Evolutionary conservation across 53 echinoderm and acorn worm genomes (phyloP).

Genomic region (Actinopyga echinites): DNA sequence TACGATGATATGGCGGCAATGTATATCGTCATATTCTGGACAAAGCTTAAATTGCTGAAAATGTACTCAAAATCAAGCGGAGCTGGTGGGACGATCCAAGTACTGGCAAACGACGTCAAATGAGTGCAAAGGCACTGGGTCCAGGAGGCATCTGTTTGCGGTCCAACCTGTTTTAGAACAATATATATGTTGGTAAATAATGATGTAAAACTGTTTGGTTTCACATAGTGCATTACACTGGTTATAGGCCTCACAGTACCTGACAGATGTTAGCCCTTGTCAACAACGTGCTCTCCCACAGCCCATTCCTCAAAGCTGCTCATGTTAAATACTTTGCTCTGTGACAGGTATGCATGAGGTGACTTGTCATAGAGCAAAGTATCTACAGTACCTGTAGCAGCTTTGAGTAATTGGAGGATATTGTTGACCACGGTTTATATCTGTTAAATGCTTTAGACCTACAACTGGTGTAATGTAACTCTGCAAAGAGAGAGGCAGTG

Average conservation of each 20-base stretch:
- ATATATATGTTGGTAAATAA: not conserved
- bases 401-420: too few relatives aligned
- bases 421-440: too few relatives aligned
- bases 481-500: too few relatives aligned
- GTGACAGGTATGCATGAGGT: too few relatives aligned
- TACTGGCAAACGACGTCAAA: conserved; percentile 83
- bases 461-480: too few relatives aligned
- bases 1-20: conserved; percentile 68
- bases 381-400: too few relatives aligned
- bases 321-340: too few relatives aligned
- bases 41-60: conserved; percentile 59
- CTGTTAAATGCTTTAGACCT: too few relatives aligned
- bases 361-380: too few relatives aligned
- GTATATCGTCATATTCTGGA: conserved; percentile 75
- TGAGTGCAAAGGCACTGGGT: conserved; percentile 77
- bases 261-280: too few relatives aligned
- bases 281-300: too few relatives aligned
- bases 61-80: conserved; percentile 84
- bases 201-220: not conserved
- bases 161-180: conserved; percentile 51
- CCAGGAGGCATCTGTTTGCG: conserved; percentile 12
- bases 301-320: too few relatives aligned
- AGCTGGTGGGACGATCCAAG: conserved; percentile 89
- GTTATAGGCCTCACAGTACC: not conserved
- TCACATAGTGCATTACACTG: not conserved